A percentile compares a stretch with the other conserved stretches of the same genome.
Conservation (phyloP, 2,888 invertebrate species). For the Hipparchia semele region DNA sequence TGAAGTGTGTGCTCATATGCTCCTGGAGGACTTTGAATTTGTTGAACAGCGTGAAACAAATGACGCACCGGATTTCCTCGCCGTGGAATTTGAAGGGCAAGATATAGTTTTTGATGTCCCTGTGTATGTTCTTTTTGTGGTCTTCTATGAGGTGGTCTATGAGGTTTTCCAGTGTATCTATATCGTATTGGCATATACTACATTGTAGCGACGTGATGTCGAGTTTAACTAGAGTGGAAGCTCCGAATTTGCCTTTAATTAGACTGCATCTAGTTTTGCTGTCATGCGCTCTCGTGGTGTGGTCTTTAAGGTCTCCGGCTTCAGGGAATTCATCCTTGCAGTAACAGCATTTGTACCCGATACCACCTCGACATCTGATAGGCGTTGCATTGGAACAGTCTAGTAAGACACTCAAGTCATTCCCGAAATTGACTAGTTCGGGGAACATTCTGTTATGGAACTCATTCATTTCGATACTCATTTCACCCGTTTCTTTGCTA, state of each 20-base stretch:
- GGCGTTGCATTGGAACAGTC: slow-evolving; percentile 28
- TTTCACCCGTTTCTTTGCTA: background rate
- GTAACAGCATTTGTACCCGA: slow-evolving; percentile 47
- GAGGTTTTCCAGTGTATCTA: slow-evolving; percentile 48
- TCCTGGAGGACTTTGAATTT: slow-evolving; percentile 50
- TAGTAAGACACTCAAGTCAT: slow-evolving; percentile 10
- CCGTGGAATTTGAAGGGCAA: slow-evolving; percentile 53
- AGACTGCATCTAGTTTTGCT: slow-evolving; percentile 22
- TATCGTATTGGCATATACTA: slow-evolving; percentile 45
- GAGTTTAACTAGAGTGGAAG: slow-evolving; percentile 47
- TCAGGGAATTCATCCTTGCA: slow-evolving; percentile 43
- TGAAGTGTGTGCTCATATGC: slow-evolving; percentile 53
- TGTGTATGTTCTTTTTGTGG: slow-evolving; percentile 49
- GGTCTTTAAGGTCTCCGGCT: slow-evolving; percentile 45
- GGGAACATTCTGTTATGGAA: slow-evolving; percentile 26
- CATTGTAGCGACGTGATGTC: slow-evolving; percentile 55
- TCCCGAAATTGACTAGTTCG: slow-evolving; percentile 24
- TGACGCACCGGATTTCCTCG: slow-evolving; percentile 45
- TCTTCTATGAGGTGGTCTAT: slow-evolving; percentile 46
- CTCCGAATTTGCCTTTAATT: slow-evolving; percentile 39
- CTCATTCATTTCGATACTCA: background rate
- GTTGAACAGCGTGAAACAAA: slow-evolving; percentile 46
- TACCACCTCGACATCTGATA: slow-evolving; percentile 29
- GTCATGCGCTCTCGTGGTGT: slow-evolving; percentile 39
- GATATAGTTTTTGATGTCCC: slow-evolving; percentile 52